A percentile compares a stretch with the other conserved stretches of the same genome.
These are phyloP conservation scores for Corydoras maculifer DNA, from an alignment of 2,113 vertebrate genomes.

Conservation along the genomic window DNA sequence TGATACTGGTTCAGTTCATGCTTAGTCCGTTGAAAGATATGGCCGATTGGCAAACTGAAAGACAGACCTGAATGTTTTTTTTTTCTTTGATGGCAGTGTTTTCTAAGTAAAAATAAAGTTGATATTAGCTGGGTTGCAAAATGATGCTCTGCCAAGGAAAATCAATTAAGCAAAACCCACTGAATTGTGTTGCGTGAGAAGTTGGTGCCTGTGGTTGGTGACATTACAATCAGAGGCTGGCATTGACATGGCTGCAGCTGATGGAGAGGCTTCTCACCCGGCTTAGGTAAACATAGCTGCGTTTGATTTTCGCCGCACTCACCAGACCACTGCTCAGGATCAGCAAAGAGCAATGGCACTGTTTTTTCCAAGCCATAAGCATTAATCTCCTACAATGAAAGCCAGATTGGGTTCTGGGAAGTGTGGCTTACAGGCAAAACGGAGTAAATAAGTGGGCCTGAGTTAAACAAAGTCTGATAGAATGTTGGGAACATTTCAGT, in stretches of 20 bases:
- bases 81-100: conserved; percentile 14
- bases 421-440: conserved; percentile 17
- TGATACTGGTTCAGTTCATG: conserved; percentile 17
- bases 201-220: conserved; percentile 22
- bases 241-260: conserved; percentile 25
- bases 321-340: conserved; percentile 44
- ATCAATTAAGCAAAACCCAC: conserved; percentile 42
- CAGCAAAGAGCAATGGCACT: conserved; percentile 64
- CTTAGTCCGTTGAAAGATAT: conserved; percentile 10
- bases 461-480: conserved; percentile 5
- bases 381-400: conserved; percentile 62
- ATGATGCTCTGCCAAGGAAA: conserved; percentile 40
- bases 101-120: conserved; percentile 30
- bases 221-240: conserved; percentile 31
- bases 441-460: not conserved
- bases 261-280: conserved; percentile 31
- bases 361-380: conserved; percentile 65
- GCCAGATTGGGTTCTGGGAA: conserved; percentile 46
- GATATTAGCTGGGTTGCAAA: conserved; percentile 24
- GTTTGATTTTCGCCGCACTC: conserved; percentile 35
- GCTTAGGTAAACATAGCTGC: conserved; percentile 30
- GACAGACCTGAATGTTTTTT: conserved; percentile 1
- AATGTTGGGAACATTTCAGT: conserved; percentile 5
- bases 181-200: conserved; percentile 44
- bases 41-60: not conserved